Evolutionary conservation across 2,797 vertebrate genomes (phyloP).

Genomic region (Phoebastria nigripes): DNA sequence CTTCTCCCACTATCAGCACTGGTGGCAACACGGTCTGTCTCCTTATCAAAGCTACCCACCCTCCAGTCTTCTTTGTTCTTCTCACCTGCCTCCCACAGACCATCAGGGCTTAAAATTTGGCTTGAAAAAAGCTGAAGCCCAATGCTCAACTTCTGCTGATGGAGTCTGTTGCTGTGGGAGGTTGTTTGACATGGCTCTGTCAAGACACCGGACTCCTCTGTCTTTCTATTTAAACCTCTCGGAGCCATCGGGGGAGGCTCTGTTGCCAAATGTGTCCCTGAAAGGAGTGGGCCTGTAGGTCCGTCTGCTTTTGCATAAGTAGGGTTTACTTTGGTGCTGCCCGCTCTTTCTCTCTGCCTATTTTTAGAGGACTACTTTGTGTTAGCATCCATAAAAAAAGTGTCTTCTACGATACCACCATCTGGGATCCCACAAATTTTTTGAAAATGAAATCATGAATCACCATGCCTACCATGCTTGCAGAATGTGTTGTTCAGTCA

Average conservation of each 20-base stretch:
- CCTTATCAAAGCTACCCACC: not conserved
- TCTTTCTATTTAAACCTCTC: not conserved
- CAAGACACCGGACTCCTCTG: not conserved
- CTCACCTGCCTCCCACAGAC: not conserved
- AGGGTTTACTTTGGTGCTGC: not conserved
- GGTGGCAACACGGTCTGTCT: not conserved
- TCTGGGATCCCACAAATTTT: not conserved
- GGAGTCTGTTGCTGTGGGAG: not conserved
- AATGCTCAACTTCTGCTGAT: not conserved
- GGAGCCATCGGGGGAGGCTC: not conserved
- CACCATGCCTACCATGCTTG: not conserved
- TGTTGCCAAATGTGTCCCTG: not conserved
- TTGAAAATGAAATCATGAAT: slow-evolving; percentile 15
- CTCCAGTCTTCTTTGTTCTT: not conserved
- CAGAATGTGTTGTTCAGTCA: slow-evolving; percentile 7
- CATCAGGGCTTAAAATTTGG: not conserved
- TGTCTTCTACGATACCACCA: not conserved
- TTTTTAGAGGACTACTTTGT: slow-evolving; percentile 5
- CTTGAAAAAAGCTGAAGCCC: not conserved
- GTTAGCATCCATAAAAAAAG: not conserved
- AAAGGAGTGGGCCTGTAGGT: not conserved
- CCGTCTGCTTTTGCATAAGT: not conserved
- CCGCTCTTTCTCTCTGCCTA: not conserved
- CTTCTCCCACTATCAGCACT: not conserved
- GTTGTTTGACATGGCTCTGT: not conserved